These are phyloP conservation scores for Diploscapter pachys DNA, from an alignment of 1,140 invertebrate species.

Conservation along the genomic window DNA sequence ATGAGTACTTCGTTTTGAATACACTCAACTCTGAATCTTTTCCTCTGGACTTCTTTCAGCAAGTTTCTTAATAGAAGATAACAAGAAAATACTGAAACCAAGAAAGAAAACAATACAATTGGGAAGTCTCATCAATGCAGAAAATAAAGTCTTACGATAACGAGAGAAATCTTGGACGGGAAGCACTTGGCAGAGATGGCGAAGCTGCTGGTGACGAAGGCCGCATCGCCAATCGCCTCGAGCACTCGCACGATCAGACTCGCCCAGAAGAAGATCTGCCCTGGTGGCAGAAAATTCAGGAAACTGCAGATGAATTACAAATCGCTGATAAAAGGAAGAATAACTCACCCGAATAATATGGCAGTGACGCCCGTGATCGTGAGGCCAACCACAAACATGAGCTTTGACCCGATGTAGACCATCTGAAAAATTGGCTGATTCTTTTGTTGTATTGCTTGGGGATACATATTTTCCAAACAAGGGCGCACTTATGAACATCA, in stretches of 20 bases:
- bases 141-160: constrained; percentile 71
- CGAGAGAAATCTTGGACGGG: constrained; percentile 80
- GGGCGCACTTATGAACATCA: constrained; percentile 81
- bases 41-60: too few relatives aligned
- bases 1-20: too few relatives aligned
- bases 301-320: constrained; percentile 11
- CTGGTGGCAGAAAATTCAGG: constrained; percentile 76
- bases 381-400: constrained; percentile 80
- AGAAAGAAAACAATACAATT: not conserved
- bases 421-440: constrained; percentile 63
- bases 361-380: constrained; percentile 71
- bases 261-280: constrained; percentile 76
- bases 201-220: constrained; percentile 84
- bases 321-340: not conserved
- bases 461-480: constrained; percentile 78
- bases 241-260: constrained; percentile 76
- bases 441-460: not conserved
- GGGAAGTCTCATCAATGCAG: not conserved
- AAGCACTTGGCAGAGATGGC: constrained; percentile 90
- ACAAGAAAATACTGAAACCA: not conserved
- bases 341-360: constrained; percentile 63
- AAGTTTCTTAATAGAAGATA: not conserved
- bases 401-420: constrained; percentile 76
- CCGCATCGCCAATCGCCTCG: constrained; percentile 86
- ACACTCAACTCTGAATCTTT: too few relatives aligned